These are phyloP conservation scores for Rosalia funebris DNA, from an alignment of 2,888 invertebrate genomes.

Conservation along the genomic window DNA sequence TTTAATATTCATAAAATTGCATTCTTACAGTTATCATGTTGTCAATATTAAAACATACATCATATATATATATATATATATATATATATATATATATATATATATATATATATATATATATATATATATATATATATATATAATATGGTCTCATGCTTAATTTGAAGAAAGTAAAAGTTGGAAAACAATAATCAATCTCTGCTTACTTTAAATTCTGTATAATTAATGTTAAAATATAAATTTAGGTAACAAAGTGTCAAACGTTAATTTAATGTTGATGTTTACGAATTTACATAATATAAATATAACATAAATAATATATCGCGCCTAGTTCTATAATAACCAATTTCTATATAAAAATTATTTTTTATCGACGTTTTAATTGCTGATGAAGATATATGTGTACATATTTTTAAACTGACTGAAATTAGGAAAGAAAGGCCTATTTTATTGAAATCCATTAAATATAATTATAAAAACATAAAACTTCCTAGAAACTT, in stretches of 20 bases:
- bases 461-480: slow-evolving; percentile 4
- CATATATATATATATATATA: too few species aligned
- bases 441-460: slow-evolving; percentile 3
- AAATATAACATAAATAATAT: not conserved
- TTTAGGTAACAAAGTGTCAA: not conserved
- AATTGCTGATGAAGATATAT: not conserved
- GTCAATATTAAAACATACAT: too few species aligned
- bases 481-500: slow-evolving; percentile 9
- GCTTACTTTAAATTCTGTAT: too few species aligned
- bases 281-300: not conserved
- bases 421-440: slow-evolving; percentile 1
- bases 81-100: too few species aligned
- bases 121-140: too few species aligned
- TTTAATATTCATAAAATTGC: too few species aligned
- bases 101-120: too few species aligned
- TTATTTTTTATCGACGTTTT: not conserved
- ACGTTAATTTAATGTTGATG: not conserved
- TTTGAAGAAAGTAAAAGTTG: too few species aligned
- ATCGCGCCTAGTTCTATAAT: not conserved
- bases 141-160: too few species aligned
- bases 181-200: too few species aligned
- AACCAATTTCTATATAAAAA: not conserved
- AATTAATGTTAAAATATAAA: too few species aligned
- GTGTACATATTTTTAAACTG: not conserved
- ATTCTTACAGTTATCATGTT: too few species aligned